Evolutionary conservation across 1,140 invertebrate genomes (phyloP).

Genomic region (Drosophila ironensis): DNA sequence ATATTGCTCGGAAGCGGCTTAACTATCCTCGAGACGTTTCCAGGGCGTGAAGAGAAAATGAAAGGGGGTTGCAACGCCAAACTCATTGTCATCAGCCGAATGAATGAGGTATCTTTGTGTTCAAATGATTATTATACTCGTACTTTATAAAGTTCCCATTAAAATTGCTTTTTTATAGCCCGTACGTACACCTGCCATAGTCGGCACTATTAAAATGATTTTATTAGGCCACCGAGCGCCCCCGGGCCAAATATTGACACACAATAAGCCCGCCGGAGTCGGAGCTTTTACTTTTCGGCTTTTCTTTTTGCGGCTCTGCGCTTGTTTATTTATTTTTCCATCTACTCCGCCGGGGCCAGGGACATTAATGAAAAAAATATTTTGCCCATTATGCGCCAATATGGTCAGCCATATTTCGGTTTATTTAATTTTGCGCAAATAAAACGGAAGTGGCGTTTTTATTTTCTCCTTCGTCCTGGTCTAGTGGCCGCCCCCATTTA

Average conservation of each 20-base stretch:
- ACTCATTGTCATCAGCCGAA: not conserved
- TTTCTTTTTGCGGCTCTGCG: constrained; percentile 56
- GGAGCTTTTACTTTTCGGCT: constrained; percentile 76
- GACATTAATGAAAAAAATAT: constrained; percentile 78
- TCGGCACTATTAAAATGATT: constrained; percentile 37
- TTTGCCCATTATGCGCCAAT: constrained; percentile 78
- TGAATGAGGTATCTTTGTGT: no score
- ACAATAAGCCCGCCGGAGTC: constrained; percentile 57
- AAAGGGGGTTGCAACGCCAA: no score
- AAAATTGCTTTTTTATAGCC: not conserved
- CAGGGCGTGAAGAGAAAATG: not conserved
- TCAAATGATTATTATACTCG: no score
- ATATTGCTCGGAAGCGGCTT: constrained; percentile 44
- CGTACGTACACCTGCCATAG: constrained; percentile 15
- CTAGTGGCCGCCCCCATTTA: constrained; percentile 3
- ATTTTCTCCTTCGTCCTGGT: constrained; percentile 35
- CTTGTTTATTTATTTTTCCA: constrained; percentile 50
- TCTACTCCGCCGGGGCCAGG: constrained; percentile 39
- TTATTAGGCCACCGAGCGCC: constrained; percentile 35
- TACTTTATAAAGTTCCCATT: not conserved
- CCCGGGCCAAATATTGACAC: constrained; percentile 65
- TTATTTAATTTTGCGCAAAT: constrained; percentile 81
- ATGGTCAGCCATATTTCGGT: constrained; percentile 79
- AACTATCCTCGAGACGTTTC: constrained; percentile 25
- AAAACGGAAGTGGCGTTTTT: constrained; percentile 79